phyloP scores from a whole-genome alignment of 2,797 vertebrate species.

The Gephyroberyx darwinii region DNA sequence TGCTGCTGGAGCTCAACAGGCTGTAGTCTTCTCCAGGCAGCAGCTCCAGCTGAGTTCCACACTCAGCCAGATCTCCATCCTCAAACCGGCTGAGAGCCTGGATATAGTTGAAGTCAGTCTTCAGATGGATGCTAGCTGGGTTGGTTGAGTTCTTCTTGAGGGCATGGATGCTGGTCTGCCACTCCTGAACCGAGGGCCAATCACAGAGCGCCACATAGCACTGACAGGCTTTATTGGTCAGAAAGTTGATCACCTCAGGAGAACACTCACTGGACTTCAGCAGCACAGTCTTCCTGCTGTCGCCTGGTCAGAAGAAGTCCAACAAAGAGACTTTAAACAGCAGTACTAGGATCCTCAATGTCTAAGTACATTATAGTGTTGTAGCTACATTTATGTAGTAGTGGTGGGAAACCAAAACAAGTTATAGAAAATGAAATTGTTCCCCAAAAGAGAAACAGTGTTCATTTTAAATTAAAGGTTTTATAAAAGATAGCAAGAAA shows the following conservation, averaged over 20 bases:
- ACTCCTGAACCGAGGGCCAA: slow-evolving; percentile 94
- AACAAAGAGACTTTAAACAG: background rate
- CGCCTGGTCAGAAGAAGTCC: slow-evolving; percentile 77
- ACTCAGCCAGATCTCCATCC: slow-evolving; percentile 90
- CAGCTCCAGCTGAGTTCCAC: slow-evolving; percentile 91
- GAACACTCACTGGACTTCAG: slow-evolving; percentile 92
- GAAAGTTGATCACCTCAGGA: slow-evolving; percentile 92
- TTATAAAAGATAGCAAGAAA: too few species aligned
- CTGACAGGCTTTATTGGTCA: slow-evolving; percentile 95
- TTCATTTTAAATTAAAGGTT: too few species aligned
- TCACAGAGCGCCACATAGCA: slow-evolving; percentile 95
- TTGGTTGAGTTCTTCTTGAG: slow-evolving; percentile 89
- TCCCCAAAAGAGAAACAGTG: too few species aligned
- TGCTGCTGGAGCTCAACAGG: slow-evolving; percentile 85
- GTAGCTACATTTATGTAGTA: background rate
- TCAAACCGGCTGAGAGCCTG: slow-evolving; percentile 95
- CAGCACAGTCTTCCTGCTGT: slow-evolving; percentile 91
- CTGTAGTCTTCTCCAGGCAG: slow-evolving; percentile 96
- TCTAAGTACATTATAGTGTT: background rate
- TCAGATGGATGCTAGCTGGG: slow-evolving; percentile 86
- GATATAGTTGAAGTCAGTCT: slow-evolving; percentile 96
- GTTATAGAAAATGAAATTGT: too few species aligned
- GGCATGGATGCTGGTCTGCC: slow-evolving; percentile 88
- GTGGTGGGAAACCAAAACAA: too few species aligned
- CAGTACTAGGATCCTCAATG: background rate